Evolutionary conservation across 1,140 invertebrate genomes (phyloP).

Genomic region (Leptinotarsa defecta): DNA sequence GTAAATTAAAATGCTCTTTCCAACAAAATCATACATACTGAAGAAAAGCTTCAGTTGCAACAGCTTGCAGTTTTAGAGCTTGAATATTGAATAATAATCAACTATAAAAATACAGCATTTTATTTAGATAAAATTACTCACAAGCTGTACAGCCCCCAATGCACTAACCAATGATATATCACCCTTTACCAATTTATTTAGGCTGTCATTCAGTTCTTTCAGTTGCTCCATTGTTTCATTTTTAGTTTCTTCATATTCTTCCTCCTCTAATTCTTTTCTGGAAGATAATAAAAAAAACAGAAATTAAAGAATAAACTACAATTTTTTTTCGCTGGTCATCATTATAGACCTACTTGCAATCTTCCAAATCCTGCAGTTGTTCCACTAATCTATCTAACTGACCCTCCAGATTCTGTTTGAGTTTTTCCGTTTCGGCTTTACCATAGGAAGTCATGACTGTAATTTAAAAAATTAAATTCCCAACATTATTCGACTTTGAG

Average conservation of each 20-base stretch:
- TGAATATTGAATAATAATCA: slow-evolving; percentile 16
- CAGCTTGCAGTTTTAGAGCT: slow-evolving; percentile 22
- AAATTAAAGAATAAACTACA: neutral
- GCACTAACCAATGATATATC: slow-evolving; percentile 72
- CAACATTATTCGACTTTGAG: slow-evolving; percentile 30
- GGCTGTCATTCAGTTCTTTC: slow-evolving; percentile 72
- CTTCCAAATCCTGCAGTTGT: slow-evolving; percentile 75
- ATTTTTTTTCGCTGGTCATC: neutral
- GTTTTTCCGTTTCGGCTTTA: slow-evolving; percentile 58
- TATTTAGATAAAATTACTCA: slow-evolving; percentile 32
- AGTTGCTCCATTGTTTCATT: slow-evolving; percentile 77
- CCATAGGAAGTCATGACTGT: slow-evolving; percentile 49
- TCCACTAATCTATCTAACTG: slow-evolving; percentile 74
- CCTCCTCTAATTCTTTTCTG: slow-evolving; percentile 68
- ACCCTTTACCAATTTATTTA: slow-evolving; percentile 70
- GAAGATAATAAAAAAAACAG: slow-evolving; percentile 18
- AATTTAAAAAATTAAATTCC: slow-evolving; percentile 25
- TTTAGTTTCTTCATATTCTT: slow-evolving; percentile 75
- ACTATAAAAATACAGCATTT: slow-evolving; percentile 18
- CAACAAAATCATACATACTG: too few relatives aligned
- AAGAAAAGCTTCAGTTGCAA: too few relatives aligned
- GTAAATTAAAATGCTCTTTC: too few relatives aligned
- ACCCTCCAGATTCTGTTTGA: slow-evolving; percentile 72
- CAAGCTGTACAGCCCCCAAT: slow-evolving; percentile 52
- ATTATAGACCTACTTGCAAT: slow-evolving; percentile 65